These are phyloP conservation scores for Cataglyphis altisquamis DNA, from an alignment of 2,888 invertebrate species.

Conservation along the genomic window DNA sequence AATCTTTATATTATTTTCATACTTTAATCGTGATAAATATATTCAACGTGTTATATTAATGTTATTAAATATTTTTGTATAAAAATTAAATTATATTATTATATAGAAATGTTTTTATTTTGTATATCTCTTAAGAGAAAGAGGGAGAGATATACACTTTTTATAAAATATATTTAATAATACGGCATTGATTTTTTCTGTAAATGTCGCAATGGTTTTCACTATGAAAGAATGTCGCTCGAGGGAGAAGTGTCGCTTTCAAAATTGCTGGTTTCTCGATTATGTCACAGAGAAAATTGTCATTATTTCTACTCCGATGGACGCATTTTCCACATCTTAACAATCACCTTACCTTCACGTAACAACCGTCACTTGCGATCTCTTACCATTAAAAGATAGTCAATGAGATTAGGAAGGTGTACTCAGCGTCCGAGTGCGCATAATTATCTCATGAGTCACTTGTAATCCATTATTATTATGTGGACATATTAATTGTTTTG, in stretches of 20 bases:
- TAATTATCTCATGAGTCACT: conserved; percentile 44
- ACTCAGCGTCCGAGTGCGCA: conserved; percentile 18
- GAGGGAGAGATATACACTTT: background rate
- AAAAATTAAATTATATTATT: background rate
- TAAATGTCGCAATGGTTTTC: conserved; percentile 6
- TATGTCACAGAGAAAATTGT: conserved; percentile 54
- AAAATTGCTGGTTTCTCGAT: conserved; percentile 37
- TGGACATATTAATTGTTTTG: conserved; percentile 45
- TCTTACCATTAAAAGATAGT: conserved; percentile 47
- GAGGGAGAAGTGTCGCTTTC: conserved; percentile 41
- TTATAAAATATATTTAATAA: conserved; percentile 6
- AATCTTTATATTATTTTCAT: background rate
- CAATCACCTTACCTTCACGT: conserved; percentile 43
- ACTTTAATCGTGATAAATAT: background rate
- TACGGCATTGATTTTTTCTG: conserved; percentile 12
- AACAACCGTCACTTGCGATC: conserved; percentile 41
- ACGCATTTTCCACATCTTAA: conserved; percentile 56
- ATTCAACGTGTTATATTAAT: background rate
- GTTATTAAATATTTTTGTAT: background rate
- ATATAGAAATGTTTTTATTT: background rate
- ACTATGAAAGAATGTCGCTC: conserved; percentile 33
- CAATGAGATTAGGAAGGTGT: conserved; percentile 55
- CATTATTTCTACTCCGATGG: conserved; percentile 55
- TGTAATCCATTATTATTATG: conserved; percentile 39
- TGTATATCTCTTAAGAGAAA: background rate